Percentiles rank a stretch among this genome's conserved stretches.
These are phyloP conservation scores for Myotis pilosus DNA, from an alignment of 2,797 vertebrate species.

Conservation along the genomic window DNA sequence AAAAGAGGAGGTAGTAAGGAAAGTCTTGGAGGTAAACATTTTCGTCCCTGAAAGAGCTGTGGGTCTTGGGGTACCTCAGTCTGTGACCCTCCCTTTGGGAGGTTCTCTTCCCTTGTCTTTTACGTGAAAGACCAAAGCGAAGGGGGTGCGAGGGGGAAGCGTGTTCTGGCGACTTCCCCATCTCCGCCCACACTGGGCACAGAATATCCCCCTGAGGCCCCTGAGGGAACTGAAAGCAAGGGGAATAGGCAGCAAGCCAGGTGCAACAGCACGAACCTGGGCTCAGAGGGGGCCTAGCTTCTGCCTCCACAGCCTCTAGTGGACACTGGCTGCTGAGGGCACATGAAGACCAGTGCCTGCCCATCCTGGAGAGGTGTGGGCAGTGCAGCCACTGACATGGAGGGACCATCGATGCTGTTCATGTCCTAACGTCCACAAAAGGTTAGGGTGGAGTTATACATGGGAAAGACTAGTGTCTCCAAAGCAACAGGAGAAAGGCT, in stretches of 20 bases:
- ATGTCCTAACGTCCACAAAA: rapidly evolving
- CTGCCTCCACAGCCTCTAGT: conserved; percentile 33
- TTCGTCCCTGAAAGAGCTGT: neutral
- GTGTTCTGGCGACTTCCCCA: neutral
- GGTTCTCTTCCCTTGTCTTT: neutral
- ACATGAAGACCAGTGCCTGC: neutral
- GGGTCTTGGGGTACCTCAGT: neutral
- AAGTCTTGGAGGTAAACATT: neutral
- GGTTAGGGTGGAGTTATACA: neutral
- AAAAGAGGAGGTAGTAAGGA: neutral
- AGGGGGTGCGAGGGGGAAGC: neutral
- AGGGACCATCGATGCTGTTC: neutral
- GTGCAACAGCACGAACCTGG: neutral
- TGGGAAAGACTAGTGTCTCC: neutral
- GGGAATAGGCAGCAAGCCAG: conserved; percentile 38
- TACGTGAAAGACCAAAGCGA: neutral
- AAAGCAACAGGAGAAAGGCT: neutral
- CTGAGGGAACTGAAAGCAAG: conserved; percentile 69
- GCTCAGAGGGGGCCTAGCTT: neutral
- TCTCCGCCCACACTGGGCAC: conserved; percentile 30
- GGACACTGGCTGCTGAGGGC: neutral
- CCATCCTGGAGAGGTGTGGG: neutral
- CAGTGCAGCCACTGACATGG: neutral
- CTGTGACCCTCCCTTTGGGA: neutral
- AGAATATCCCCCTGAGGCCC: conserved; percentile 60